phyloP scores from a whole-genome alignment of 2,797 vertebrate species.

The Natrix natrix region DNA sequence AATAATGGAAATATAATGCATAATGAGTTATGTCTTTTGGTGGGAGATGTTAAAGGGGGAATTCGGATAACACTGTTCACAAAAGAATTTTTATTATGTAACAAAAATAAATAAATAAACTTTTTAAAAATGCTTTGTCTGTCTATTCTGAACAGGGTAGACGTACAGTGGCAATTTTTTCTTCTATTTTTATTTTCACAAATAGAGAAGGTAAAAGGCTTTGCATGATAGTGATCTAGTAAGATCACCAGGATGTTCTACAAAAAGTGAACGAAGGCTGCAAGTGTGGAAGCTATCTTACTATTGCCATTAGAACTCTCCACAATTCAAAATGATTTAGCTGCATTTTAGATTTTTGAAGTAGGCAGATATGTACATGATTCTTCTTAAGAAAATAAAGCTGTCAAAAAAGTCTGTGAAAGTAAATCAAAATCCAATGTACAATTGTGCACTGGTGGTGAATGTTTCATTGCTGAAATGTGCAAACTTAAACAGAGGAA shows the following conservation, averaged over 20 bases:
- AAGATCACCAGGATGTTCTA: not conserved
- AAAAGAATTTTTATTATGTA: too few relatives aligned
- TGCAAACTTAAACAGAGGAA: not conserved
- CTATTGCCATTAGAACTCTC: not conserved
- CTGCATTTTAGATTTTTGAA: not conserved
- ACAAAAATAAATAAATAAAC: too few relatives aligned
- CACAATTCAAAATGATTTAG: not conserved
- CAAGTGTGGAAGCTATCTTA: not conserved
- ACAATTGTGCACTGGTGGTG: not conserved
- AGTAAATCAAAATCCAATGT: not conserved
- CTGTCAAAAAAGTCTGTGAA: not conserved
- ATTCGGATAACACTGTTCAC: too few relatives aligned
- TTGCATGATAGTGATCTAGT: not conserved
- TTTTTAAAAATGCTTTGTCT: not conserved
- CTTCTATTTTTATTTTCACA: not conserved
- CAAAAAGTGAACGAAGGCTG: not conserved
- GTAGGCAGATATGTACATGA: not conserved
- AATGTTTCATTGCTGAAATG: not conserved
- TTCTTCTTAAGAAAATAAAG: not conserved
- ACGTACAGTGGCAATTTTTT: not conserved
- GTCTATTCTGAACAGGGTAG: not conserved
- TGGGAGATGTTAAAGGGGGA: too few relatives aligned
- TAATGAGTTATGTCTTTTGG: too few relatives aligned
- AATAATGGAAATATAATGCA: too few relatives aligned
- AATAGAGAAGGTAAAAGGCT: not conserved